Evolutionary conservation across 2,113 vertebrate species (phyloP), one percentile per base, ranked within the genome.

Genomic region (Eulacestoma nigropectus): DNA sequence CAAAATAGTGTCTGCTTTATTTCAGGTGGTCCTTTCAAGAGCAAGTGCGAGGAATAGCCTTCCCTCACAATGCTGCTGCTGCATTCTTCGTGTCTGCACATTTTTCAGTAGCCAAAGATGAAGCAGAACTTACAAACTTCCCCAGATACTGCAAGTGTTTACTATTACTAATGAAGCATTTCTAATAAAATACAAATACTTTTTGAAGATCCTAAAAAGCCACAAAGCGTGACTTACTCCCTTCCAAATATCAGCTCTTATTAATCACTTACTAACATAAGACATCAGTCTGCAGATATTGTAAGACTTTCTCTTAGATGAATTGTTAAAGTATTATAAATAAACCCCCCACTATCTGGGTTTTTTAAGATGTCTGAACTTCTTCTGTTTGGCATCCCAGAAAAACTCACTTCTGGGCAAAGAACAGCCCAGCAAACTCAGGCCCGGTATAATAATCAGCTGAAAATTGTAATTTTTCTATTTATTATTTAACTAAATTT

Each of bases 141-240:
- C 42, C 23, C 50, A 72, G 26, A 69, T 35, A 30, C 15, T 0
- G 1, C 20, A 59, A 0, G 0, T 33, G 10, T 35, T 89, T 86
- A 62, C 47, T 62, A 39, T 70, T 70, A 59, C 20, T 47, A 89
- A 47, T 0, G 0, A 42, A 86, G 4, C 9, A 56, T 64, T 87
- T 60, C 20, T 37, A 79, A 18, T 26, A 92, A 81, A 72, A 81
- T 72, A 42, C 2, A 72, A 64, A 19, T 87, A 95, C 29, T 53
- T 89, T 89, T 84, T 64, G 53, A 87, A 73, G 37, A 76, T 49
- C 42, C 19, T 82, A 72, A 82, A 84, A 89, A 68, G 17, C 12
- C 44, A 78, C 20, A 80, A 76, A 89, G 39, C 0, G 0, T 57
- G 35, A 30, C 56, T 77, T 82, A 33, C 4, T 84, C 29, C 11